Evolutionary conservation across 1,140 invertebrate genomes (phyloP).

Genomic region (Plectrocnemia conspersa): DNA sequence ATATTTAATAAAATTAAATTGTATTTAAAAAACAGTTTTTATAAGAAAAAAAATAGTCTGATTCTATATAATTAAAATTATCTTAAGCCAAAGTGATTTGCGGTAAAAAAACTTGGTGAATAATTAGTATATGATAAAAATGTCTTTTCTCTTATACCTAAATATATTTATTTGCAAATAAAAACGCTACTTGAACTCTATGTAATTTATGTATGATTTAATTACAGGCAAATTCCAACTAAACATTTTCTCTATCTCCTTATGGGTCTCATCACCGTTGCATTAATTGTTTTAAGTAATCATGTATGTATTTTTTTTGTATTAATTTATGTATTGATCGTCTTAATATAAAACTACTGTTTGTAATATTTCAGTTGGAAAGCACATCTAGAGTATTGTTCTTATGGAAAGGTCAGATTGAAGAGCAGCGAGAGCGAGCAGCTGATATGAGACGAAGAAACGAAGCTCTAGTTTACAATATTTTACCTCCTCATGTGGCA

Average conservation of each 20-base stretch:
- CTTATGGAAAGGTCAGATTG: slow-evolving; percentile 55
- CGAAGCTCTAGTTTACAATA: slow-evolving; percentile 83
- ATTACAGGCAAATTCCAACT: slow-evolving; percentile 13
- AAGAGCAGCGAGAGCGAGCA: slow-evolving; percentile 77
- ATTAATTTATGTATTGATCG: slow-evolving; percentile 7
- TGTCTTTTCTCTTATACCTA: too few species aligned
- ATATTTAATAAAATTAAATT: too few species aligned
- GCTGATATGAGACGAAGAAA: slow-evolving; percentile 83
- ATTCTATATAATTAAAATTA: too few species aligned
- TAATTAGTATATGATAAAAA: too few species aligned
- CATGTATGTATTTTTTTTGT: slow-evolving; percentile 42
- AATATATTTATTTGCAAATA: background rate
- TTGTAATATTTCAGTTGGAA: slow-evolving; percentile 61
- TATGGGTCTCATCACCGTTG: slow-evolving; percentile 38
- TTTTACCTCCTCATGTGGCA: slow-evolving; percentile 84
- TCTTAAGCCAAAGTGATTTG: too few species aligned
- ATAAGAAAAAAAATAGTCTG: too few species aligned
- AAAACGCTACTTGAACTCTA: background rate
- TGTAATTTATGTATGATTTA: background rate
- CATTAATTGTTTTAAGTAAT: slow-evolving; percentile 44
- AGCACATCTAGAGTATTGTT: slow-evolving; percentile 67
- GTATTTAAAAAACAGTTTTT: too few species aligned
- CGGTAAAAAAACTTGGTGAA: too few species aligned
- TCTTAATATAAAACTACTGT: slow-evolving; percentile 36
- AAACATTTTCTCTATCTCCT: slow-evolving; percentile 23